Evolutionary conservation across 2,888 invertebrate genomes (phyloP), one percentile per base, ranked within the genome.

Genomic region (Amblyjoppa proteus): DNA sequence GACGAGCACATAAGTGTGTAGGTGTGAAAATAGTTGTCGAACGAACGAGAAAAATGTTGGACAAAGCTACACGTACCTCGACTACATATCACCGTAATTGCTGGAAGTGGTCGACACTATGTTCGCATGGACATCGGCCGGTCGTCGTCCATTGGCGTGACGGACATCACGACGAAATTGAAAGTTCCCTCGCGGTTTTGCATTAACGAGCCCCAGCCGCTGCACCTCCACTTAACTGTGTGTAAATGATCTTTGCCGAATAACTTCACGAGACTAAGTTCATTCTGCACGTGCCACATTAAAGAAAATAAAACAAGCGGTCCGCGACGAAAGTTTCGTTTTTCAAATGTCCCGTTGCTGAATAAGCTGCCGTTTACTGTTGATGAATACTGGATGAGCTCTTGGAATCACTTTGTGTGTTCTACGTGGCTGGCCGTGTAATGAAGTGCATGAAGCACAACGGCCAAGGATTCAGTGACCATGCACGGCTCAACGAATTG

Each of bases 161-260:
- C 71, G 49, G 53, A 49, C 38, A 51, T n/a, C 49, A 25, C 79
- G 79, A 79, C 71, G 61, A 56, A 80, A 80, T 79, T 79, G 45
- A 61, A 80, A 73, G 51, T 80, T 73, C 20, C 11, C 41, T 41
- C 51, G 51, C 20, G 71, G 64, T 64, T 80, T 78, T 58, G 20
- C 45, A 34, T 66, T 13, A 61, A 28, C 61, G 13, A 28, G 61
- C 13, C 28, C 13, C 61, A 2, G 13, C 28, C 53, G 71, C 53
- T 38, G 51, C 71, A 69, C 79, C 61, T 61, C 61, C 2, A 3
- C 16, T 49, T 38, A 71, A 79, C 70, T 71, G 53, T 66, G 70
- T 51, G 34, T 34, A 34, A 71, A 80, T 80, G 64, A 49, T 51
- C 49, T 78, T 53, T 74, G 13, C 9, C 9, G n/a, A 25, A 45